Conservation (phyloP, 2,113 vertebrate genomes). For the Sphaerodactylus townsendi region DNA sequence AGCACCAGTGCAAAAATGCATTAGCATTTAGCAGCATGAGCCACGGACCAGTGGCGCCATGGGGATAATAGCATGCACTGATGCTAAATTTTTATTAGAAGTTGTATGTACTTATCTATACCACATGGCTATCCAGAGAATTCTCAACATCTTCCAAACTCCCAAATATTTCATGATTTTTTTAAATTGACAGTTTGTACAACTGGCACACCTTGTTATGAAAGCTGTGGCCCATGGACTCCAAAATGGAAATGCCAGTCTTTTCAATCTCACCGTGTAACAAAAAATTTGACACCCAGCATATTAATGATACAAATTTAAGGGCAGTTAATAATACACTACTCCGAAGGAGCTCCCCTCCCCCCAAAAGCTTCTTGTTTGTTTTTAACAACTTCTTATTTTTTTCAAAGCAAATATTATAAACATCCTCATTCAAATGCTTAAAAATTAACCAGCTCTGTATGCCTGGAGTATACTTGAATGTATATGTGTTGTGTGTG, state of each 20-base stretch:
- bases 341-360: conserved; percentile 30
- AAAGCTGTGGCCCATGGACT: conserved; percentile 22
- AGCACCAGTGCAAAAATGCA: not conserved
- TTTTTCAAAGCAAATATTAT: conserved; percentile 49
- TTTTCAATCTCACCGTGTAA: conserved; percentile 22
- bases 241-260: conserved; percentile 6
- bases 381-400: conserved; percentile 35
- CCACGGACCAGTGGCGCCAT: not conserved
- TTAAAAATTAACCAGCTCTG: conserved; percentile 48
- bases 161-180: not conserved
- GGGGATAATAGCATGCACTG: rapidly evolving
- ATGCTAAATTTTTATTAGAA: conserved; percentile 15
- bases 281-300: too few species aligned
- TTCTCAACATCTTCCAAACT: not conserved
- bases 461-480: conserved; percentile 18
- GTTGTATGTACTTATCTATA: not conserved
- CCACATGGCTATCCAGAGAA: not conserved
- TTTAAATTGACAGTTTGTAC: not conserved
- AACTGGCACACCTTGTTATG: not conserved
- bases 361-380: conserved; percentile 41
- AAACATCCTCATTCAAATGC: conserved; percentile 67
- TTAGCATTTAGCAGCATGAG: not conserved
- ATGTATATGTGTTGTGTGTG: too few species aligned
- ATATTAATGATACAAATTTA: conserved; percentile 24
- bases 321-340: not conserved